Conservation (phyloP, 2,113 vertebrate genomes). For the Engystomops pustulosus region DNA sequence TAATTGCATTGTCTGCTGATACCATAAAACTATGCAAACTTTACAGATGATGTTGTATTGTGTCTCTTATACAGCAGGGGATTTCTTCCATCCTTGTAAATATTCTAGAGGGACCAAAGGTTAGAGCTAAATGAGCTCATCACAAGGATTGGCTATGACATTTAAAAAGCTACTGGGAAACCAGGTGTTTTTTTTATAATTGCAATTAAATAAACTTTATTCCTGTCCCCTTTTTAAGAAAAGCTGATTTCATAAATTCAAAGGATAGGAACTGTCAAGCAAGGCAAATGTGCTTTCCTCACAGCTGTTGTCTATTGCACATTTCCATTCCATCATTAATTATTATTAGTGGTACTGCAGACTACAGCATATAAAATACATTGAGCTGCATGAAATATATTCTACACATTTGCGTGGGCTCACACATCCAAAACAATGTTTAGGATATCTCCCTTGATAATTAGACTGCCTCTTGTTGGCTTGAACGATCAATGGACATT, state of each 20-base stretch:
- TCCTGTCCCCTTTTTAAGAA: not conserved
- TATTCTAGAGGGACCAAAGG: constrained; percentile 29
- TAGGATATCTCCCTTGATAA: constrained; percentile 24
- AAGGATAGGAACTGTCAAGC: constrained; percentile 12
- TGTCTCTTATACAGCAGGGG: not conserved
- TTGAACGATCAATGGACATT: constrained; percentile 28
- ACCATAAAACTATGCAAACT: not conserved
- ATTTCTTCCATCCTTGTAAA: not conserved
- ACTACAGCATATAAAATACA: constrained; percentile 41
- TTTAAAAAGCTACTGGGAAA: not conserved
- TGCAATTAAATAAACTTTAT: constrained; percentile 39
- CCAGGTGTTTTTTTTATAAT: constrained; percentile 34
- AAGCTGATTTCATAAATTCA: constrained; percentile 36
- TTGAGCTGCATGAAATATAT: constrained; percentile 31
- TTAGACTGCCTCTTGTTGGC: constrained; percentile 1
- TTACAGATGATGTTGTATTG: not conserved
- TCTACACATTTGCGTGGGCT: not conserved
- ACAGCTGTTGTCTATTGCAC: constrained; percentile 16
- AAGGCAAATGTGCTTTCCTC: constrained; percentile 20
- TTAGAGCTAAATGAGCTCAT: constrained; percentile 19
- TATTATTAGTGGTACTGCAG: constrained; percentile 45
- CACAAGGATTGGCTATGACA: constrained; percentile 20
- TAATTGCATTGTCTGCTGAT: constrained; percentile 7
- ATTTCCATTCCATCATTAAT: constrained; percentile 31
- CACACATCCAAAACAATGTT: not conserved